Conservation (phyloP, 2,888 invertebrate genomes). For the Trachelus iudaicus region DNA sequence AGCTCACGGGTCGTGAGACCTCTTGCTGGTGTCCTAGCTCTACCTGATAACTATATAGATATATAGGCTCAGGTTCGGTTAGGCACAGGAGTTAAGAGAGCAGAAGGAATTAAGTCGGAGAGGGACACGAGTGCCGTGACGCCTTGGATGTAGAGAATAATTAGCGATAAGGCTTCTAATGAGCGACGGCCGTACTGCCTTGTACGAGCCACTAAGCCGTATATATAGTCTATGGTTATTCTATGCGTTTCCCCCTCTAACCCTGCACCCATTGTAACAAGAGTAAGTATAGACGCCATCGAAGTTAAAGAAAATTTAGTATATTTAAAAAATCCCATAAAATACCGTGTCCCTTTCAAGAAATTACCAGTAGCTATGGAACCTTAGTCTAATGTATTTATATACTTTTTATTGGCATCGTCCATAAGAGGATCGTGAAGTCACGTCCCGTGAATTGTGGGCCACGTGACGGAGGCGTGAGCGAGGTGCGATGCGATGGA, state of each 20-base stretch:
- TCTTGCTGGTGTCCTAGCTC: neutral
- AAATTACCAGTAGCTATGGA: neutral
- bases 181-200: constrained; percentile 61
- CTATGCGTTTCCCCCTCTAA: neutral
- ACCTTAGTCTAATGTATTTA: neutral
- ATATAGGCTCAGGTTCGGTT: neutral
- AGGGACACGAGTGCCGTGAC: constrained; percentile 62
- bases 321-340: neutral
- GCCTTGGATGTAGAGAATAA: constrained; percentile 63
- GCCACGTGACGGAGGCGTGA: constrained; percentile 65
- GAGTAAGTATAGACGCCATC: neutral
- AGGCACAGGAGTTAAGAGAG: constrained; percentile 22
- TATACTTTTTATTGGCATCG: constrained; percentile 10
- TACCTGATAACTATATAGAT: neutral
- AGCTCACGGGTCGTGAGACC: neutral
- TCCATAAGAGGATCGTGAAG: constrained; percentile 41
- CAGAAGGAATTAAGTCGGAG: constrained; percentile 21
- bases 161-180: constrained; percentile 66
- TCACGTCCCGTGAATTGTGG: constrained; percentile 64
- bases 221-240: neutral
- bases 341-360: neutral
- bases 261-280: neutral
- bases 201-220: neutral
- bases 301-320: neutral
- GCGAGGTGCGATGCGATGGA: constrained; percentile 64